Evolutionary conservation across 2,888 invertebrate genomes (phyloP), one percentile per base, ranked within the genome.

Genomic region (Griposia aprilina): DNA sequence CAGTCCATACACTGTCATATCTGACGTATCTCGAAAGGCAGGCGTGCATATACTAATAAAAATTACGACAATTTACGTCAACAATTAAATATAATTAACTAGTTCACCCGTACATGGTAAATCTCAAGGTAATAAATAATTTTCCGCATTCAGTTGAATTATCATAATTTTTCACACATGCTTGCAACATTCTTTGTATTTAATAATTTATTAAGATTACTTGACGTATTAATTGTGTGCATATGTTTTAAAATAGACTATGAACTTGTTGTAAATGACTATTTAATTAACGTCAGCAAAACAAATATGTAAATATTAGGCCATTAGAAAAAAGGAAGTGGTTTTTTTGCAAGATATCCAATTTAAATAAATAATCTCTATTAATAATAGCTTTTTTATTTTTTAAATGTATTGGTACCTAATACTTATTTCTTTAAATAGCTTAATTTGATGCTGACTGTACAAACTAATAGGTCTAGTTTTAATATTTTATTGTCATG

Each of bases 121-220:
- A 67, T 69, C 52, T 82, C 80, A 87, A 85, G 85, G 85, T 74
- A 11, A 41, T 63, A 69, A 60, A 66, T 76, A 76, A 30, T 52
- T 62, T 82, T 84, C 85, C 87, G 78, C 83, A 80, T 85, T 80
- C 76, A 71, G 11, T 4, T 59, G 17, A 52, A 79, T 76, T 73
- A 77, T 67, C 45, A 76, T 77, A 65, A 74, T 76, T 80, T 84
- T 80, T 84, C 85, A 77, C 75, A 79, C 57, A 77, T 82, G 57
- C 57, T 50, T 60, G 74, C 74, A 50, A 76, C 75, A 86, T 84
- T 86, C 73, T 75, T 62, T 69, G 57, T 59, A 41, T 59, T 57
- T 68, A 55, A 66, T 81, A 59, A 76, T 77, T 78, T 41, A 67
- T 81, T 71, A 11, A 78, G 66, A 80, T 80, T 60, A 41, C 20